A percentile compares a stretch with the other conserved stretches of the same genome.
These are phyloP conservation scores for Aphrocallistes beatrix DNA, from an alignment of 37 sponge, comb jelly and placozoan genomes.

Conservation along the genomic window DNA sequence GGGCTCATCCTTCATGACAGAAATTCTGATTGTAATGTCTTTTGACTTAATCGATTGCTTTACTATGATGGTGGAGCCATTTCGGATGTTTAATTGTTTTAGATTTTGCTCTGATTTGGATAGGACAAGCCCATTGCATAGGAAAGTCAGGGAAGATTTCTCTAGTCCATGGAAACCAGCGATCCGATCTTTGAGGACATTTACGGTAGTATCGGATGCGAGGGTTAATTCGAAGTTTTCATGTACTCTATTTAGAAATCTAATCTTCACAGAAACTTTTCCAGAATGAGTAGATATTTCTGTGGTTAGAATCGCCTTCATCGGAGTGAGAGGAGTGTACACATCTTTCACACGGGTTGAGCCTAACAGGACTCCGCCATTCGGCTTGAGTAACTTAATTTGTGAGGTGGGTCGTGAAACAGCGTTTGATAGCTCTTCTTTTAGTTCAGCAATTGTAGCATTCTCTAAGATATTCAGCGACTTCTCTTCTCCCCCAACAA, in stretches of 20 bases:
- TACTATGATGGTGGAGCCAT: background rate
- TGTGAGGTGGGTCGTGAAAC: background rate
- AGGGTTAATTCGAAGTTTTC: background rate
- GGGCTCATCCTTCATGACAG: background rate
- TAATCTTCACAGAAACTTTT: background rate
- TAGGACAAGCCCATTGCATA: background rate
- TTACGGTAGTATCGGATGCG: background rate
- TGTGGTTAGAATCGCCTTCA: background rate
- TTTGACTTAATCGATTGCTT: background rate
- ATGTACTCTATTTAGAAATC: background rate
- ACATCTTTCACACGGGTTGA: background rate
- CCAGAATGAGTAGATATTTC: background rate
- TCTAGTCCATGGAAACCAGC: background rate
- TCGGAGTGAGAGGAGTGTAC: background rate
- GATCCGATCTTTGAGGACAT: background rate
- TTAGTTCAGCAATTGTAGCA: background rate
- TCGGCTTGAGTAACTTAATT: background rate
- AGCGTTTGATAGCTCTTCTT: background rate
- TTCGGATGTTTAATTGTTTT: background rate
- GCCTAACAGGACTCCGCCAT: background rate
- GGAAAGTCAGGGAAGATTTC: background rate
- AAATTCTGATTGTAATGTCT: background rate
- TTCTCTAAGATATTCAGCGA: background rate
- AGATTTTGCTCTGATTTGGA: background rate
- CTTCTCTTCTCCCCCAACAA: conserved; percentile 3